Evolutionary conservation across 2,113 vertebrate species (phyloP).

Genomic region (Siniperca chuatsi): DNA sequence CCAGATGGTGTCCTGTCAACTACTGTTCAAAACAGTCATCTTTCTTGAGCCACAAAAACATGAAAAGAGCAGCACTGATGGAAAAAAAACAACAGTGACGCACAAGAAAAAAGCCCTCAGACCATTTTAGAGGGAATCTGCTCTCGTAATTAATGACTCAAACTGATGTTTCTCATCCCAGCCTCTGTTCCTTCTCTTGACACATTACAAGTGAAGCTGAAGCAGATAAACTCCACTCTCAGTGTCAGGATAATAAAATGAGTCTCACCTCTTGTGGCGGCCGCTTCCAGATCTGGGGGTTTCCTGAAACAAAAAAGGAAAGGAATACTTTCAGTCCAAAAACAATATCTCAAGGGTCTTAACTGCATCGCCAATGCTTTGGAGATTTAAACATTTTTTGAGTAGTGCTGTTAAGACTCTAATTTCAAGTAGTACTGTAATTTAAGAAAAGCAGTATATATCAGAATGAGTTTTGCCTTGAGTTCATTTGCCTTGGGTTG

Average conservation of each 20-base stretch:
- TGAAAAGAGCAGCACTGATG: constrained; percentile 3
- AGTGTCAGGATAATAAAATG: neutral
- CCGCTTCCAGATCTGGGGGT: constrained; percentile 87
- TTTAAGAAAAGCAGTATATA: constrained; percentile 1
- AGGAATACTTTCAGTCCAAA: neutral
- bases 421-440: neutral
- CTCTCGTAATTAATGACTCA: constrained; percentile 11
- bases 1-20: constrained; percentile 55
- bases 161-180: constrained; percentile 26
- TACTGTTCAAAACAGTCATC: constrained; percentile 39
- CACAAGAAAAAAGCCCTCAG: neutral
- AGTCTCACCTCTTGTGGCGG: constrained; percentile 92
- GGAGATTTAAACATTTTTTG: neutral
- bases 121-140: constrained; percentile 26
- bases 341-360: neutral
- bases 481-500: constrained; percentile 30
- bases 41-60: constrained; percentile 22
- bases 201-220: constrained; percentile 18
- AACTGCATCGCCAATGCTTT: neutral
- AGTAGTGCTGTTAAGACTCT: neutral
- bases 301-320: constrained; percentile 84
- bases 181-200: constrained; percentile 30
- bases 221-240: constrained; percentile 29
- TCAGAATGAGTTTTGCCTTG: neutral
- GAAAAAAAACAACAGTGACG: neutral